Evolutionary conservation across 2,888 invertebrate species (phyloP), one percentile per base, ranked within the genome.

Genomic region (Busseola fusca): DNA sequence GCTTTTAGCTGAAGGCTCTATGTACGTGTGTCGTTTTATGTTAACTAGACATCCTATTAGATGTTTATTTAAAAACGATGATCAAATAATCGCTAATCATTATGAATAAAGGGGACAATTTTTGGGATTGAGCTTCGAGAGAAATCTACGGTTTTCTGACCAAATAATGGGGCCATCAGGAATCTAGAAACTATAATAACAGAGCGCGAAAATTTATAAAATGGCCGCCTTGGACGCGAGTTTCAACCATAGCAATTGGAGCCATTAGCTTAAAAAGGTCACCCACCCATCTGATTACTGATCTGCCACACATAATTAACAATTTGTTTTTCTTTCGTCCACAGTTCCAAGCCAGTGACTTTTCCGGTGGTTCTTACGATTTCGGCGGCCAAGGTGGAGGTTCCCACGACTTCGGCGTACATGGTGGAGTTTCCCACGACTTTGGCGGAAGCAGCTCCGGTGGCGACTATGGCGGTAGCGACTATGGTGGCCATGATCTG

Each of bases 311-410:
- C 9, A 64, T 18, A 42, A 48, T 37, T 37, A 62, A 37, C 2
- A 5, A 18, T 54, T n/a, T 63, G 25, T 21, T 56, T 21, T 1
- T 54, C 1, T 60, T 54, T 64, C 25, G 40, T 66, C 18, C 21
- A 25, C 91, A 95, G 95, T 82, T 89, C 18, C 95, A 95, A 89
- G 91, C 95, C 2, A 94, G 93, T 50, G 94, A 93, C 45, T 92
- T 88, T 81, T 89, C 91, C 27, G 89, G 90, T 1, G 80, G 81
- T 21, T 64, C 64, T 21, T 81, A 86, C 10, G 83, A 80, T 67
- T 89, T 48, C 3, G 21, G 48, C 21, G 9, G 21, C 9, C 3
- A 48, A 3, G 21, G 21, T 21, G 48, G 48, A 21, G 48, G 0
- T 87, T 48, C 64, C 14, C 80, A 87, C 10, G 82, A 80, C 69